phyloP scores from a whole-genome alignment of 2,888 invertebrate genomes.

The Drosophila testacea region DNA sequence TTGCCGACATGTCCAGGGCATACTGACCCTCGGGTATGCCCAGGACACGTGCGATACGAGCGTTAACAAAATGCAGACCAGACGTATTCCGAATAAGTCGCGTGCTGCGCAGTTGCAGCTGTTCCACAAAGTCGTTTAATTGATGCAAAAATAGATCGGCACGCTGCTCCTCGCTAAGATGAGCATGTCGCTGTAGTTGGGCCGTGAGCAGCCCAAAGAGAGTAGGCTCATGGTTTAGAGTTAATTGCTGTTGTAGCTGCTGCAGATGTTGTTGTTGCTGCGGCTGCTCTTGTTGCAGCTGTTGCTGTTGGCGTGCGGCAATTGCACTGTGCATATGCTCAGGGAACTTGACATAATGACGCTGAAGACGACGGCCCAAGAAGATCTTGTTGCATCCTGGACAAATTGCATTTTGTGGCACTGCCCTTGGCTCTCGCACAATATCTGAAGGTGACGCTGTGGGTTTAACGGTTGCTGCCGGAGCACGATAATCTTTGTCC shows the following conservation, averaged over 20 bases:
- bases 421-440: constrained; percentile 32
- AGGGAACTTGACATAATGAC: constrained; percentile 82
- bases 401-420: constrained; percentile 81
- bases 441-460: neutral
- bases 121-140: constrained; percentile 83
- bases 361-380: constrained; percentile 81
- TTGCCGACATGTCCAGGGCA: constrained; percentile 82
- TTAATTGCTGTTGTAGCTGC: constrained; percentile 11
- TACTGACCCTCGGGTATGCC: constrained; percentile 85
- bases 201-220: constrained; percentile 81
- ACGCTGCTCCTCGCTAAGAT: constrained; percentile 83
- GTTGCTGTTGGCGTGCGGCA: constrained; percentile 26
- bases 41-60: constrained; percentile 79
- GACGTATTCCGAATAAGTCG: constrained; percentile 83
- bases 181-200: constrained; percentile 77
- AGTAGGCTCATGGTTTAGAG: constrained; percentile 40
- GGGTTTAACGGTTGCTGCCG: constrained; percentile 6
- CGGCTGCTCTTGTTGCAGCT: neutral
- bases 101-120: constrained; percentile 82
- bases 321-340: constrained; percentile 75
- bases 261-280: neutral
- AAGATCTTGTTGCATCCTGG: constrained; percentile 84
- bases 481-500: constrained; percentile 63
- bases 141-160: constrained; percentile 83
- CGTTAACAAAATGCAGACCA: constrained; percentile 82